Evolutionary conservation across 92 coral and sea anemone genomes (phyloP).

Genomic region (Umimayanthus kanabou): DNA sequence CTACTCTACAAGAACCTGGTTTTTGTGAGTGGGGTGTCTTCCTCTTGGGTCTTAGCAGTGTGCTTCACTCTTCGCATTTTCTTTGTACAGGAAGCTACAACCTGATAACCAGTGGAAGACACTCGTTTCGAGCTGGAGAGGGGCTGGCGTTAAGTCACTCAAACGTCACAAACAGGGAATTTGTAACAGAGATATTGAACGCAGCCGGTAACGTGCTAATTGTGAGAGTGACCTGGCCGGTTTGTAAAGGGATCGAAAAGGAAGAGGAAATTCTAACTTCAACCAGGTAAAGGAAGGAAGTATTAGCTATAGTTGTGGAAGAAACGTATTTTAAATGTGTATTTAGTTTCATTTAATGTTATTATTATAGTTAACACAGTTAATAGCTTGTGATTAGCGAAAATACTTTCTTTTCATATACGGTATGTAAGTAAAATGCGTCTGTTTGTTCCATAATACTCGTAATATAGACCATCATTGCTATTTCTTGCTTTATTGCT

Average conservation of each 20-base stretch:
- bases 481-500: too few species aligned
- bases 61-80: not conserved
- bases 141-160: constrained; percentile 68
- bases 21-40: too few species aligned
- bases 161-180: constrained; percentile 60
- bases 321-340: too few species aligned
- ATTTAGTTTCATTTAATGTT: too few species aligned
- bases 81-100: constrained; percentile 31
- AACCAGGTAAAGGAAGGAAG: constrained; percentile 13
- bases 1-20: too few species aligned
- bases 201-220: constrained; percentile 56
- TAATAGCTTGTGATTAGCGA: too few species aligned
- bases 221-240: constrained; percentile 67
- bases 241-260: not conserved
- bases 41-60: not conserved
- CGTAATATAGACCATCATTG: too few species aligned
- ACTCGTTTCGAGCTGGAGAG: constrained; percentile 54
- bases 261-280: constrained; percentile 9
- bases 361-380: too few species aligned
- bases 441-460: too few species aligned
- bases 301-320: not conserved
- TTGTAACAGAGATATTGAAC: constrained; percentile 58
- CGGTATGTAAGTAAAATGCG: too few species aligned
- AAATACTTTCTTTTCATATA: too few species aligned
- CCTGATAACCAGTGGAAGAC: constrained; percentile 42